Percentiles rank a stretch among this genome's conserved stretches.
Conservation (phyloP, 23 tunicate species). For the Trididemnum clinides region DNA sequence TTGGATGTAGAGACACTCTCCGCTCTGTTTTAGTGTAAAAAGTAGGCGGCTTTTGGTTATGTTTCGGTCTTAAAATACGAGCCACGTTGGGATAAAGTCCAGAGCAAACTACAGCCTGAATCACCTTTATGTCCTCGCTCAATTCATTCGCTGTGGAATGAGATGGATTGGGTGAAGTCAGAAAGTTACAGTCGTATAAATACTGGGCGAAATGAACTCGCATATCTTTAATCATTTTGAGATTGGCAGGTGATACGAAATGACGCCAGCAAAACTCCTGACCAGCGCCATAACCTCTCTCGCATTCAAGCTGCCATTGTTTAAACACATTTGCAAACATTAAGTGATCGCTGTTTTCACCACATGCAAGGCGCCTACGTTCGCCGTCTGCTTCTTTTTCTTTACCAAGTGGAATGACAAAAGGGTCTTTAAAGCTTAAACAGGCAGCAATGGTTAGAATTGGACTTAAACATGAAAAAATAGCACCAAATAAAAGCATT, state of each 20-base stretch:
- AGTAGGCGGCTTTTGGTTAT: conserved; percentile 43
- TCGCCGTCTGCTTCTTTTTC: conserved; percentile 57
- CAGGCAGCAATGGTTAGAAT: conserved; percentile 81
- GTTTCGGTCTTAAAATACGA: conserved; percentile 24
- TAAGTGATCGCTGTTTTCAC: conserved; percentile 75
- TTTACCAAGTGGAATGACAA: conserved; percentile 74
- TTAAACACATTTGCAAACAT: conserved; percentile 66
- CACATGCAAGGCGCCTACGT: conserved; percentile 41
- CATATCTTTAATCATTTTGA: conserved; percentile 76
- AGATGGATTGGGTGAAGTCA: conserved; percentile 5
- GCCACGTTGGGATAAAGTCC: conserved; percentile 85
- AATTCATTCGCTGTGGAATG: conserved; percentile 25
- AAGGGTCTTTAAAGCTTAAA: conserved; percentile 85
- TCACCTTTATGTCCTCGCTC: conserved; percentile 46
- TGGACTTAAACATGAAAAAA: conserved; percentile 78
- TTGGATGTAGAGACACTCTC: conserved; percentile 65
- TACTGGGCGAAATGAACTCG: conserved; percentile 63
- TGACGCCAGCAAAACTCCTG: conserved; percentile 65
- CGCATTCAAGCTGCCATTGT: conserved; percentile 42
- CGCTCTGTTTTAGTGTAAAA: conserved; percentile 50
- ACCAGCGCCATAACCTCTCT: conserved; percentile 4
- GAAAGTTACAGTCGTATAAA: conserved; percentile 50
- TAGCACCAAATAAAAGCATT: conserved; percentile 73
- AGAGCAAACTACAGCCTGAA: conserved; percentile 71
- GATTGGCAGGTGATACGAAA: conserved; percentile 50